Evolutionary conservation across 2,797 vertebrate species (phyloP).

Genomic region (Rhadinocentrus ornatus): DNA sequence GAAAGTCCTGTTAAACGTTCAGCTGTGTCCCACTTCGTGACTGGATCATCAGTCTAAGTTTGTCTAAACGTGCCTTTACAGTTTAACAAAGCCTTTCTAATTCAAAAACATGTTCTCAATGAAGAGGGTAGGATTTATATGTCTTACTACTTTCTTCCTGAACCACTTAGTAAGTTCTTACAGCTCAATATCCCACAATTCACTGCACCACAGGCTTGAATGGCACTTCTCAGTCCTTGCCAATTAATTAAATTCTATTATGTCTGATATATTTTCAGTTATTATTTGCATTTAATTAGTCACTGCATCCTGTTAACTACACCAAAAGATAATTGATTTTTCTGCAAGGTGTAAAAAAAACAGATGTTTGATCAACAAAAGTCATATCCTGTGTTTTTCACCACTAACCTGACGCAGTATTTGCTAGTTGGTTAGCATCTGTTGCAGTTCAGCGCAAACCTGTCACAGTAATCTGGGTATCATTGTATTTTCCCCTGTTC

Average conservation of each 20-base stretch:
- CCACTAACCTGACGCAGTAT: neutral
- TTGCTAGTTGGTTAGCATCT: neutral
- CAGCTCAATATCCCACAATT: neutral
- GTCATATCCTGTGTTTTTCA: slow-evolving; percentile 2
- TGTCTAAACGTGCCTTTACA: neutral
- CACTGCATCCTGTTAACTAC: neutral
- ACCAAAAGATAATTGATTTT: neutral
- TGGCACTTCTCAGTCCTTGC: neutral
- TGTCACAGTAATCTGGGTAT: neutral
- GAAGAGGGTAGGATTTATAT: neutral
- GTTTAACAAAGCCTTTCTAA: neutral
- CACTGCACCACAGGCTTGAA: neutral
- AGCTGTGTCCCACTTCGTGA: slow-evolving; percentile 53
- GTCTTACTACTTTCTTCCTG: no score
- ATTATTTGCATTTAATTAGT: slow-evolving; percentile 2
- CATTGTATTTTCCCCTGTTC: neutral
- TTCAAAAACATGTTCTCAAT: neutral
- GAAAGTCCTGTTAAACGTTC: slow-evolving; percentile 30
- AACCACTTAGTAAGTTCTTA: neutral
- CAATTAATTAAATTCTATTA: neutral
- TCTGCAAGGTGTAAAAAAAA: neutral
- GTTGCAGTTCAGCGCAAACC: neutral
- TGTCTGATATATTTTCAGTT: neutral
- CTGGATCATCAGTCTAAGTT: slow-evolving; percentile 18
- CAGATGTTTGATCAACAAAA: neutral